Percentiles rank a stretch among this genome's conserved stretches.
Conservation (phyloP, 2,888 invertebrate genomes). For the Falcaria lacertinaria region DNA sequence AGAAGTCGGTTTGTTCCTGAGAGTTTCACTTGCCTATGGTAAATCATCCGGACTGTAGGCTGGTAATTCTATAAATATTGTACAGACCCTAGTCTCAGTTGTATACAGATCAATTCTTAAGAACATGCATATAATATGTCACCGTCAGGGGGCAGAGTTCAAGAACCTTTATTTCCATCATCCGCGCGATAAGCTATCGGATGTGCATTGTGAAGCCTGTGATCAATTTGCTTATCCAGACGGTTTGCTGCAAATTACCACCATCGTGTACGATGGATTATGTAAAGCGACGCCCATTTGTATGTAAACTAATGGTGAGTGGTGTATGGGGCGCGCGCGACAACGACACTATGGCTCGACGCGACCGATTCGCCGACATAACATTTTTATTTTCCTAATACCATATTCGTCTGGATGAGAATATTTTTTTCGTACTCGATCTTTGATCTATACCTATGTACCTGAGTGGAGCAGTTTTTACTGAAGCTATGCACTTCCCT, state of each 20-base stretch:
- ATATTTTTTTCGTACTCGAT: no score
- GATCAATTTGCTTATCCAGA: slow-evolving; percentile 74
- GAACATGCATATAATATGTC: not conserved
- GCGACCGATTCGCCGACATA: slow-evolving; percentile 19
- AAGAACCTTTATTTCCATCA: slow-evolving; percentile 22
- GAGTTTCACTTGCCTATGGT: no score
- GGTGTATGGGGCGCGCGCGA: slow-evolving; percentile 44
- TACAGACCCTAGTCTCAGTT: no score
- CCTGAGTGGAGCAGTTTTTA: no score
- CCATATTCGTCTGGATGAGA: not conserved
- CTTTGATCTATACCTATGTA: no score
- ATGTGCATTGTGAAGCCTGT: slow-evolving; percentile 58
- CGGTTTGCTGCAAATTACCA: slow-evolving; percentile 74
- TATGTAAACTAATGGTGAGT: slow-evolving; percentile 75
- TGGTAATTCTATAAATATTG: no score
- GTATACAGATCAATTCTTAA: no score
- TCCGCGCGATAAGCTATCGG: slow-evolving; percentile 42
- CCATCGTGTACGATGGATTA: slow-evolving; percentile 71
- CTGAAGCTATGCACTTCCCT: no score
- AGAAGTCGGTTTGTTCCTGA: no score
- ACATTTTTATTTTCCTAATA: no score
- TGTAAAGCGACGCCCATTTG: slow-evolving; percentile 77
- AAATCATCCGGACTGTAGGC: no score
- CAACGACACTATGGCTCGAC: slow-evolving; percentile 30
- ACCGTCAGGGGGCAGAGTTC: slow-evolving; percentile 21